Percentiles rank a stretch among this genome's conserved stretches.
phyloP scores from a whole-genome alignment of 2,797 vertebrate genomes.

The Eospalax fontanierii region DNA sequence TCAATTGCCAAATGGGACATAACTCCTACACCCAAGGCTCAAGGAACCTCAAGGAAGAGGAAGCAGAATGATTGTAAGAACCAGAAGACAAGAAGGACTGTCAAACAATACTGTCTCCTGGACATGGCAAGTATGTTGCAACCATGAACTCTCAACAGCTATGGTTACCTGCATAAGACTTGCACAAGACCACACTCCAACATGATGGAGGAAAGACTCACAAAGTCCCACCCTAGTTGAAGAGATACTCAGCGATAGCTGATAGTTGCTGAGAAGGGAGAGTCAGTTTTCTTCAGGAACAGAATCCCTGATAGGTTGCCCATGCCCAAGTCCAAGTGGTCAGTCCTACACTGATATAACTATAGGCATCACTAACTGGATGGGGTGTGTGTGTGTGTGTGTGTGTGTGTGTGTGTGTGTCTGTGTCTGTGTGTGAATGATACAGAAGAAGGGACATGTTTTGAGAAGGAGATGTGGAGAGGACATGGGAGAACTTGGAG shows the following conservation, averaged over 20 bases:
- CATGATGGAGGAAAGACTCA: neutral
- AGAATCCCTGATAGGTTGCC: neutral
- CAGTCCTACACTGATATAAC: neutral
- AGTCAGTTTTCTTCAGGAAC: neutral
- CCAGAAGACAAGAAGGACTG: too few relatives aligned
- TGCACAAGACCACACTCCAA: neutral
- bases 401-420: neutral
- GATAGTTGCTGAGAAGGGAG: neutral
- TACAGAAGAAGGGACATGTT: neutral
- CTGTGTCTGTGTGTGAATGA: neutral
- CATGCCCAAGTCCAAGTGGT: neutral
- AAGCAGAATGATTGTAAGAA: too few relatives aligned
- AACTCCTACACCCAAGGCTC: too few relatives aligned
- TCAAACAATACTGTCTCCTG: too few relatives aligned
- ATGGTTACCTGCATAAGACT: neutral
- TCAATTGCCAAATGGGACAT: too few relatives aligned
- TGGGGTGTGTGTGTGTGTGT: too few relatives aligned
- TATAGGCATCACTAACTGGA: neutral
- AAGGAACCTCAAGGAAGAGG: too few relatives aligned
- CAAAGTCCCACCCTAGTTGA: neutral
- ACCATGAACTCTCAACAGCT: neutral
- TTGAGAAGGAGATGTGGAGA: neutral
- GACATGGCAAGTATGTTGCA: neutral
- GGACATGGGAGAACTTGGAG: neutral
- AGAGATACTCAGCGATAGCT: neutral